These are phyloP conservation scores for Varanus komodoensis DNA, from an alignment of 2,113 vertebrate genomes.

Conservation along the genomic window DNA sequence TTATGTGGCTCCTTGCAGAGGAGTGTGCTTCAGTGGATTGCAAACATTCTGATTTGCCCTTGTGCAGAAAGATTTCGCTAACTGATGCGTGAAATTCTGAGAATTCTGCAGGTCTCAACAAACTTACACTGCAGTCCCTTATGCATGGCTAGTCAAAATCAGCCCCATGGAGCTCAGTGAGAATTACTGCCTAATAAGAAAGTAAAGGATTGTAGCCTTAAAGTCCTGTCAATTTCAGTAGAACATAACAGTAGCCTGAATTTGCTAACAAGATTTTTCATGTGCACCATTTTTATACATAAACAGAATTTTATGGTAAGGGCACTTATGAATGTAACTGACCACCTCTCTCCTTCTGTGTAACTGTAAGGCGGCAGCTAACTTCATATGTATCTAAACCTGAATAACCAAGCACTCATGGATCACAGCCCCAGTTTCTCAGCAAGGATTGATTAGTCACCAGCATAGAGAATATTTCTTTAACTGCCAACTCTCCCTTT, in stretches of 20 bases:
- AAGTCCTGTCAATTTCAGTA: constrained; percentile 15
- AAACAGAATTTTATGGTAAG: constrained; percentile 3
- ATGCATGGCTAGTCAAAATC: not conserved
- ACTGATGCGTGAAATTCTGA: not conserved
- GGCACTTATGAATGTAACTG: constrained; percentile 27
- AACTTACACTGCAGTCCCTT: not conserved
- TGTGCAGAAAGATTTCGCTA: not conserved
- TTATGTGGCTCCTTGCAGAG: not conserved
- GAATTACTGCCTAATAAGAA: not conserved
- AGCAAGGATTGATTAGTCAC: constrained; percentile 66
- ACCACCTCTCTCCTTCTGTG: constrained; percentile 31
- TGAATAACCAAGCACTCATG: constrained; percentile 49
- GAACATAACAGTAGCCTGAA: constrained; percentile 20
- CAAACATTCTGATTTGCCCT: not conserved
- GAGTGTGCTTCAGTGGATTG: not conserved
- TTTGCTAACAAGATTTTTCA: constrained; percentile 5
- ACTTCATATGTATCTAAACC: constrained; percentile 53
- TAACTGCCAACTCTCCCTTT: constrained; percentile 69
- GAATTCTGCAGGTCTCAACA: not conserved
- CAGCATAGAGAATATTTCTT: constrained; percentile 69
- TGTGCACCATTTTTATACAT: rapidly evolving
- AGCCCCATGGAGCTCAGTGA: not conserved
- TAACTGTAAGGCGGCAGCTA: constrained; percentile 64
- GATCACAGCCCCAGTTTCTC: not conserved
- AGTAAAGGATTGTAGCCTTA: not conserved